phyloP scores from a whole-genome alignment of 2,113 vertebrate genomes.

The Laticauda laticaudata region DNA sequence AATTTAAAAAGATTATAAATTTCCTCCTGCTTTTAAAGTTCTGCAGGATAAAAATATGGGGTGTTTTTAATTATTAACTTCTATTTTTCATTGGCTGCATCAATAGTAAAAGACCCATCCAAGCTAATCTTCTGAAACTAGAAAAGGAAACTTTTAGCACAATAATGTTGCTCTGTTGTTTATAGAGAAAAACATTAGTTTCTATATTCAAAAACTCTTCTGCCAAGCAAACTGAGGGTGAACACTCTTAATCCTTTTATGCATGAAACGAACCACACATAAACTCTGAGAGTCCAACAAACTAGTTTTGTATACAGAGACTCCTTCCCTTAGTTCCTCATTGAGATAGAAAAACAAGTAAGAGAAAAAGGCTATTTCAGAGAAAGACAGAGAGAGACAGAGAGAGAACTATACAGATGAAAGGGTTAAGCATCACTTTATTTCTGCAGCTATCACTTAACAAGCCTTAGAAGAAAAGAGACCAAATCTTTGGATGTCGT shows the following conservation, averaged over 20 bases:
- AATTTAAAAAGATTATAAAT: background rate
- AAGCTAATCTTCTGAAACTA: background rate
- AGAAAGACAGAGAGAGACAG: background rate
- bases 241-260: background rate
- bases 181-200: background rate
- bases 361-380: background rate
- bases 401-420: background rate
- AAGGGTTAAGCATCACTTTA: constrained; percentile 15
- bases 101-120: background rate
- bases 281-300: background rate
- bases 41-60: background rate
- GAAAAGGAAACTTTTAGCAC: background rate
- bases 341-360: background rate
- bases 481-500: constrained; percentile 35
- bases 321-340: background rate
- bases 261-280: background rate
- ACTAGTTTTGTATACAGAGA: background rate
- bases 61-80: background rate
- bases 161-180: background rate
- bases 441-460: constrained; percentile 12
- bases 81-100: background rate
- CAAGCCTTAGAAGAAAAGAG: background rate
- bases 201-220: background rate
- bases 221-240: background rate
- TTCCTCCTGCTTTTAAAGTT: background rate